A percentile compares a stretch with the other conserved stretches of the same genome.
These are phyloP conservation scores for Caranx melampygus DNA, from an alignment of 2,113 vertebrate genomes.

Conservation along the genomic window DNA sequence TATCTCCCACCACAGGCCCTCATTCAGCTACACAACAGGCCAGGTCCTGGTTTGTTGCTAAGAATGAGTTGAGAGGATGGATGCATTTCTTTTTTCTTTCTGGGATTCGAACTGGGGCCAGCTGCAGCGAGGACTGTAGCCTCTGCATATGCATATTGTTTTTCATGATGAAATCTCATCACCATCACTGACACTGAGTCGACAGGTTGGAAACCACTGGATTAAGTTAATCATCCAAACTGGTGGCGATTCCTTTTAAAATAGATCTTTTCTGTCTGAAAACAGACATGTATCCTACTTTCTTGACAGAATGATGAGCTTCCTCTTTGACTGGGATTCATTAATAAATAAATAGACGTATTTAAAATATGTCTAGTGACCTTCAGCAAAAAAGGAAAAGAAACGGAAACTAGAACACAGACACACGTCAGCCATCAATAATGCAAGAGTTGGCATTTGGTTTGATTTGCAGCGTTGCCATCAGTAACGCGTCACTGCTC, in stretches of 20 bases:
- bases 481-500: conserved; percentile 68
- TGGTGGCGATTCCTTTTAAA: neutral
- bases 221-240: neutral
- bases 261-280: neutral
- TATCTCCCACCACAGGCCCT: conserved; percentile 59
- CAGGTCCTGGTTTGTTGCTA: neutral
- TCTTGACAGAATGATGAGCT: neutral
- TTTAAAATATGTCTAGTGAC: conserved; percentile 3
- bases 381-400: conserved; percentile 5
- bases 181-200: too few species aligned
- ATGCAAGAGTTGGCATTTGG: conserved; percentile 75
- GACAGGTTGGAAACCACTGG: too few species aligned
- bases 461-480: conserved; percentile 47
- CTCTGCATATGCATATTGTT: too few species aligned
- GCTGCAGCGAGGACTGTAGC: too few species aligned
- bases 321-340: neutral
- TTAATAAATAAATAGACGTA: neutral
- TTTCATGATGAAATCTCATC: too few species aligned
- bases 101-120: too few species aligned
- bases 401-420: conserved; percentile 22
- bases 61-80: too few species aligned
- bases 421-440: conserved; percentile 67
- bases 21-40: conserved; percentile 28
- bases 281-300: neutral
- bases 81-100: too few species aligned